Base-by-base conservation (phyloP, 2,888 invertebrate species). In the Ischnura elegans region DNA sequence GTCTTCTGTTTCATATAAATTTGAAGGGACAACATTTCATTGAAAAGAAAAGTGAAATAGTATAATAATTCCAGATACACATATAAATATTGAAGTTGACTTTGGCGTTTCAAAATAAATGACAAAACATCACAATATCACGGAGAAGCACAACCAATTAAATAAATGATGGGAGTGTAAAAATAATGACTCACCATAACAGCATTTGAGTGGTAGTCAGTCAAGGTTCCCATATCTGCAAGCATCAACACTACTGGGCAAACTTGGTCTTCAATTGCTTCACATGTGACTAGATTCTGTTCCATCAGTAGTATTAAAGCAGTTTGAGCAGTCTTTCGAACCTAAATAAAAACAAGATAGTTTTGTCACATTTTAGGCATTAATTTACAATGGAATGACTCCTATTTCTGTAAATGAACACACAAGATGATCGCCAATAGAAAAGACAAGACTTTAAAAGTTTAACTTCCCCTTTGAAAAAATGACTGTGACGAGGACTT, bases 301-400 rank as follows among this genome's bases (percentile, higher is more conserved):
- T 98, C 97, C 95, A 98, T 96, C 86, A 98, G 95, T 76, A 97
- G 96, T 94, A 97, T 95, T 55, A 98, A 96, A 16, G 97, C 97
- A 21, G 96, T 96, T 94, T 97, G 97, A 85, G 97, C 97, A 87
- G 97, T 96, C 95, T 97, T 97, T 93, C 97, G 96, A 87, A 97
- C 97, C 97, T 97, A 95, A 8, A 94, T 94, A 87, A 93, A 93
- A 93, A 87, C 87, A 94, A 94, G 87, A 90, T 94, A 86, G 87
- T n/a, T 29, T 46, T 29, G 21, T 47, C 13, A 87, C 87, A 13
- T 5, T n/a, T n/a, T n/a, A n/a, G n/a, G n/a, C n/a, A n/a, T n/a
- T n/a, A n/a, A n/a, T n/a, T n/a, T n/a, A n/a, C n/a, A n/a, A n/a
- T n/a, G n/a, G n/a, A n/a, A n/a, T n/a, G n/a, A n/a, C n/a, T n/a